A percentile compares a stretch with the other conserved stretches of the same genome.
Evolutionary conservation across 2,888 invertebrate species (phyloP).

Genomic region (Baccha elongata): DNA sequence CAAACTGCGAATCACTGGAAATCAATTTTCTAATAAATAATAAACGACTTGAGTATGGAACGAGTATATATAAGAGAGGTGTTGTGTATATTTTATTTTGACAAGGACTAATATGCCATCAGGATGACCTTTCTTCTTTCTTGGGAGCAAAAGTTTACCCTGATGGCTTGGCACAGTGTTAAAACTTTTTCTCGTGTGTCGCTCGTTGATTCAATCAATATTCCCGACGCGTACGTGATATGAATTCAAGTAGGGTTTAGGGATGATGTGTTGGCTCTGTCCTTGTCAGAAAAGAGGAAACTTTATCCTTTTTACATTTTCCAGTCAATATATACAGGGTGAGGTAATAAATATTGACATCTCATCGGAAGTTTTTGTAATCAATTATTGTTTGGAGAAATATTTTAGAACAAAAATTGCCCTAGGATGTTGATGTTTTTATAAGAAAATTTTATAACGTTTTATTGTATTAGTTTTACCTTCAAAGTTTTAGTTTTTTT

Average conservation of each 20-base stretch:
- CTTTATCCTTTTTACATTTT: constrained; percentile 45
- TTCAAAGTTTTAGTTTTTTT: too few species aligned
- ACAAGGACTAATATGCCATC: neutral
- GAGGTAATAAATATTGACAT: constrained; percentile 9
- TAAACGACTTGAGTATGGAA: constrained; percentile 44
- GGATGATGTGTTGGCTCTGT: constrained; percentile 35
- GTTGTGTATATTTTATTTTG: neutral
- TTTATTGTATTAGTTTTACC: too few species aligned
- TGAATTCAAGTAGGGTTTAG: constrained; percentile 33
- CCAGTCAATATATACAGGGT: constrained; percentile 1
- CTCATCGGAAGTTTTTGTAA: neutral
- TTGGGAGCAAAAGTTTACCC: constrained; percentile 46
- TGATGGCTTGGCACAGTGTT: neutral
- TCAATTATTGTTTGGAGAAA: neutral
- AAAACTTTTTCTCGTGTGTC: constrained; percentile 63
- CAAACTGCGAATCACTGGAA: constrained; percentile 72
- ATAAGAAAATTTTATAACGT: too few species aligned
- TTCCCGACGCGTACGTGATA: constrained; percentile 61
- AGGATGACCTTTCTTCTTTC: constrained; percentile 15
- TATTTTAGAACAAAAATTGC: neutral
- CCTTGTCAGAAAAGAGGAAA: constrained; percentile 39
- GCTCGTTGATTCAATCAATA: constrained; percentile 71
- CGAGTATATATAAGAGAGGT: neutral
- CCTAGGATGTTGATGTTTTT: neutral
- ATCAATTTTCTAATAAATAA: constrained; percentile 73